Conservation (phyloP, 2,888 invertebrate genomes). For the Pheosia gnoma region DNA sequence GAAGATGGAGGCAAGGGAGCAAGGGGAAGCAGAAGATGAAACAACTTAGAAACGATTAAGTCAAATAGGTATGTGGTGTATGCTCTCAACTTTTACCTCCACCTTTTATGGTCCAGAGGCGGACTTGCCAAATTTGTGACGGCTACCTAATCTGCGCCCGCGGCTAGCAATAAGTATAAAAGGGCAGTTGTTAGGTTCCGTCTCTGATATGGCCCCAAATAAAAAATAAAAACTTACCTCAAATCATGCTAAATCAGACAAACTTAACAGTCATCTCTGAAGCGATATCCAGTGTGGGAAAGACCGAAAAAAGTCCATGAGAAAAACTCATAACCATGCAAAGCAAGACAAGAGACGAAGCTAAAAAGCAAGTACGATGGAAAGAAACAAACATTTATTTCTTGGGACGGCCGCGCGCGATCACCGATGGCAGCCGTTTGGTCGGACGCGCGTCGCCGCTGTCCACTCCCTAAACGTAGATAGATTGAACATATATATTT, state of each 20-base stretch:
- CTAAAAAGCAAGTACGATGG: conserved; percentile 33
- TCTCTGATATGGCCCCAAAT: no score
- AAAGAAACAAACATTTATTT: conserved; percentile 79
- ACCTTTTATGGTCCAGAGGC: no score
- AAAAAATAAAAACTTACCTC: not conserved
- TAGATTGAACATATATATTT: conserved; percentile 52
- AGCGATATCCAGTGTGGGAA: not conserved
- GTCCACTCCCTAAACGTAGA: conserved; percentile 66
- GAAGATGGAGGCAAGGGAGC: no score
- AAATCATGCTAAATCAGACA: not conserved
- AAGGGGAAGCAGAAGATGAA: no score
- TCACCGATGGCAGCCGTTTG: conserved; percentile 73
- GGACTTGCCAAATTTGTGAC: no score
- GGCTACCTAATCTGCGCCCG: no score
- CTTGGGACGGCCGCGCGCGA: conserved; percentile 76
- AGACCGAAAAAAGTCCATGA: not conserved
- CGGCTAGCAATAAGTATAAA: no score
- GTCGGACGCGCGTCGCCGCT: conserved; percentile 74
- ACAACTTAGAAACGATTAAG: no score
- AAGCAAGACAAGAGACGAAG: conserved; percentile 16
- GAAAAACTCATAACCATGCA: conserved; percentile 13
- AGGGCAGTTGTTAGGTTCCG: no score
- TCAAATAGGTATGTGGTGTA: no score
- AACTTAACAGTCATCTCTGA: not conserved
- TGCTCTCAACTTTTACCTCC: no score